Conservation (phyloP, 2,113 vertebrate genomes). For the Ctenodactylus gundi region DNA sequence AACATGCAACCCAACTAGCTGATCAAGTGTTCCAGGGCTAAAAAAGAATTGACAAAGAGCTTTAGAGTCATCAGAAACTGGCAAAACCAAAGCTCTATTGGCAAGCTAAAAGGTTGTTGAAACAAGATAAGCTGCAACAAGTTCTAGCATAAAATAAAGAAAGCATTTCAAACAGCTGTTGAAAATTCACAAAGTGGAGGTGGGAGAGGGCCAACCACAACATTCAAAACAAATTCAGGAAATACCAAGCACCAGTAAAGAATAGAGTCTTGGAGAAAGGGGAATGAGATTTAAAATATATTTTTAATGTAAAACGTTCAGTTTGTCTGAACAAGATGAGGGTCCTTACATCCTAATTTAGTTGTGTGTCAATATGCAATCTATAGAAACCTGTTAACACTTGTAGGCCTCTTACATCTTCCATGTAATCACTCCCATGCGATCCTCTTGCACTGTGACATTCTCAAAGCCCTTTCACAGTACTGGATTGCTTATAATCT, state of each 20-base stretch:
- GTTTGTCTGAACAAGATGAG: background rate
- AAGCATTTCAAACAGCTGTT: conserved; percentile 48
- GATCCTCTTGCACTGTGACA: background rate
- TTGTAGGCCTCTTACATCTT: conserved; percentile 23
- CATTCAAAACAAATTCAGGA: background rate
- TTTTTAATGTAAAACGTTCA: conserved; percentile 5
- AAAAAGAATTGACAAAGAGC: conserved; percentile 56
- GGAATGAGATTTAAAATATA: background rate
- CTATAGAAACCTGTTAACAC: background rate
- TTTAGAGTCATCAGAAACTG: conserved; percentile 33
- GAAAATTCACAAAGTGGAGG: background rate
- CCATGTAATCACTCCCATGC: background rate
- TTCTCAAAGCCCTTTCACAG: background rate
- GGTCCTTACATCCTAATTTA: background rate
- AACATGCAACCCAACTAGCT: conserved; percentile 23
- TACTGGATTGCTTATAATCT: background rate
- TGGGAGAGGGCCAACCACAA: background rate
- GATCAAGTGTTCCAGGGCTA: background rate
- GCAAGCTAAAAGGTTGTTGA: conserved; percentile 33
- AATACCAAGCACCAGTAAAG: background rate
- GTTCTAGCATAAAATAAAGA: conserved; percentile 49
- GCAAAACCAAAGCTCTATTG: conserved; percentile 37
- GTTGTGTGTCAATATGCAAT: background rate
- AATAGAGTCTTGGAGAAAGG: background rate
- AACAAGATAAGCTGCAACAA: conserved; percentile 61